Evolutionary conservation across 2,888 invertebrate species (phyloP), one percentile per base, ranked within the genome.

Genomic region (Pharmacophagus antenor): DNA sequence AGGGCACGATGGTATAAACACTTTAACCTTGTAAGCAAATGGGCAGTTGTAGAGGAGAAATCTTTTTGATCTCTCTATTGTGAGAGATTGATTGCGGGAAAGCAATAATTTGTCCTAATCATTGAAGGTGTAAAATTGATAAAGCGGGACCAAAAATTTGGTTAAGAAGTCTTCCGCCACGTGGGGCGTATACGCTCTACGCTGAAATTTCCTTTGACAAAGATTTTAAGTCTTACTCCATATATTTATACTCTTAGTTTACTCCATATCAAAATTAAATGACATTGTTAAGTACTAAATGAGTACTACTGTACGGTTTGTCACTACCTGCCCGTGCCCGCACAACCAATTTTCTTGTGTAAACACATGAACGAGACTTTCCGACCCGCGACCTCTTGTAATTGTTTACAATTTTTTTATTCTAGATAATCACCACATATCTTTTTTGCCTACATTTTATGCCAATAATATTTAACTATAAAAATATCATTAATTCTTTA

Each of bases 341-440:
- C 70, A 77, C 77, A 67, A 71, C 59, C 74, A 77, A 82, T 84
- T 81, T 81, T 73, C 77, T 70, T 64, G 78, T 71, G 75, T 78
- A 82, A 80, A 77, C 66, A 80, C 75, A 67, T 71, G 78, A 79
- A 81, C 78, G 73, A 69, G 65, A 70, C 61, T 64, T 66, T 71
- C 64, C 65, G 68, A 64, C 23, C 46, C 18, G 17, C 37, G 50
- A 46, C 22, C 2, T 22, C 31, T 18, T 44, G 12, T 56, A 47
- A 56, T 56, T 56, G 25, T n/a, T n/a, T 50, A 42, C 55, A 18
- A 46, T 55, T 50, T 18, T 55, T 50, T 58, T 23, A 42, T n/a
- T 41, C 15, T 12, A 48, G 4, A 27, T 37, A 63, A 57, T 68
- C 18, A 68, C 67, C 67, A 65, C 15, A 42, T 25, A 17, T n/a